Evolutionary conservation across 2,888 invertebrate genomes (phyloP), one percentile per base, ranked within the genome.

Genomic region (Dryobota labecula): DNA sequence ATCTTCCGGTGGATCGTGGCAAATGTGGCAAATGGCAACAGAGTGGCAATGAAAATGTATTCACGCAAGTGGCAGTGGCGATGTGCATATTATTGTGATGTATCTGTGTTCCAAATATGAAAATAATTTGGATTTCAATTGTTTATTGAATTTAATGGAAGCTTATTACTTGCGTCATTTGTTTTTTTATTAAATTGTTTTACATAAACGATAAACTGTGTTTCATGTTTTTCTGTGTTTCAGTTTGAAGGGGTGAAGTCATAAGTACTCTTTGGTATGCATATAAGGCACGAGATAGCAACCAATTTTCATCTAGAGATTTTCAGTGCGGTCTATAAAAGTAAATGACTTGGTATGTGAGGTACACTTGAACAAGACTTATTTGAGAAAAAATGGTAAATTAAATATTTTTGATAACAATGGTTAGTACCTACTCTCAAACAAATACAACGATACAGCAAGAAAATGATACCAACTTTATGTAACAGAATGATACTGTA

Each of bases 1-100:
- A 69, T 74, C 63, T 76, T 68, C 53, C 70, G 57, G 47, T 45
- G 71, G 61, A 49, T 71, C 43, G 63, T 65, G 78, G 79, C 53
- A 49, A 33, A 41, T n/a, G 33, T 53, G 36, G 49, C 9, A 36
- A n/a, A 43, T 62, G 60, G 24, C 53, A 58, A 43, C 11, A 18
- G n/a, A 45, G 18, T 60, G n/a, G 36, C 41, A 70, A 69, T 67
- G 51, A 51, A 57, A 62, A 53, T 78, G 71, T 61, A 51, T 76
- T 70, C 56, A 56, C 63, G 57, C 43, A 64, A 45, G 38, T 68
- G 43, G n/a, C 51, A 24, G 18, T 43, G n/a, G 49, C 11, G 43
- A 49, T 56, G 30, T 30, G 45, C 27, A 30, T 66, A 49, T 61
- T 63, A 53, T 66, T 63, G 30, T 47, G 33, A 33, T 60, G 62